phyloP scores from a whole-genome alignment of 2,113 vertebrate species.

The Irena cyanogastra region DNA sequence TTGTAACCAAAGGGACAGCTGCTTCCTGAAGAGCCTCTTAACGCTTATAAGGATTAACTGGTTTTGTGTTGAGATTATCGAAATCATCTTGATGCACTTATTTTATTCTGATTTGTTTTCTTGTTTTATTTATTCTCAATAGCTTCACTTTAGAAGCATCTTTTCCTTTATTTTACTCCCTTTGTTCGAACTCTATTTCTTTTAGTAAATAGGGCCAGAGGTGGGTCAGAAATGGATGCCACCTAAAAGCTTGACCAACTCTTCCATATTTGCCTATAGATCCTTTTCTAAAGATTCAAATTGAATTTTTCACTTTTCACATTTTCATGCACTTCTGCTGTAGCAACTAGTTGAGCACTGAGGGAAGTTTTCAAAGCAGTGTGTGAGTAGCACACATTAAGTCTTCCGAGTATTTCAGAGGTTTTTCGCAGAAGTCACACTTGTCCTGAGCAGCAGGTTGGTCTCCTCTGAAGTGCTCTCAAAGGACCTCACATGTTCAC shows the following conservation, averaged over 20 bases:
- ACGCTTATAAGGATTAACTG: background rate
- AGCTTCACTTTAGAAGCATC: background rate
- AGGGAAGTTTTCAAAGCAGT: background rate
- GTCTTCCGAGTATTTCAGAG: background rate
- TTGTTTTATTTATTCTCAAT: background rate
- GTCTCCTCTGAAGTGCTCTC: background rate
- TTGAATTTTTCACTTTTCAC: background rate
- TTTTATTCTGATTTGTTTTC: background rate
- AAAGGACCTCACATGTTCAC: background rate
- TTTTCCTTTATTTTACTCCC: background rate
- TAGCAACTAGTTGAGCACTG: background rate
- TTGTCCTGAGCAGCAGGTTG: background rate
- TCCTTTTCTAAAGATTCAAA: background rate
- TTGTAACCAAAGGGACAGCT: conserved; percentile 26
- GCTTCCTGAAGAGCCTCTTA: conserved; percentile 1
- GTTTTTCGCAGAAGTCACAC: background rate
- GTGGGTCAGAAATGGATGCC: background rate
- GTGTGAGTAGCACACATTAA: background rate
- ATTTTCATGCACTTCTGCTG: background rate
- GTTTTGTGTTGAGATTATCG: background rate
- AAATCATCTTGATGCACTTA: background rate
- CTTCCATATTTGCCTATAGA: background rate
- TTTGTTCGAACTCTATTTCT: background rate
- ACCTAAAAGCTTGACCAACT: background rate
- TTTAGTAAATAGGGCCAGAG: background rate